Conservation (phyloP, 2,797 vertebrate species). For the Luscinia megarhynchos region DNA sequence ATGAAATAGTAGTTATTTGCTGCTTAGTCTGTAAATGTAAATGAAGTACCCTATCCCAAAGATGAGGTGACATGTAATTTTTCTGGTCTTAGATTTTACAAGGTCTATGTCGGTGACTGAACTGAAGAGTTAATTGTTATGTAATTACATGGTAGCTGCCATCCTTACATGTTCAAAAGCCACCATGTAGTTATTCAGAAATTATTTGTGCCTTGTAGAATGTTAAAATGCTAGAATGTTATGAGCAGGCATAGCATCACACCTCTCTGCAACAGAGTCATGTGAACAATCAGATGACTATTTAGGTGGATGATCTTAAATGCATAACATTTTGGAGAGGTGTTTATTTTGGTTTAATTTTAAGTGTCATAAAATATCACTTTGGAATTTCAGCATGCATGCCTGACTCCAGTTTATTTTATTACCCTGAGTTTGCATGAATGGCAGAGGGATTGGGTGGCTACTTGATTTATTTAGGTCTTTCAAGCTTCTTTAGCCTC, state of each 20-base stretch:
- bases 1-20: background rate
- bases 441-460: conserved; percentile 21
- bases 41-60: background rate
- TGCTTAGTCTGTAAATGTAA: background rate
- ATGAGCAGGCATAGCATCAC: background rate
- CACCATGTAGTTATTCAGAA: background rate
- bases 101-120: background rate
- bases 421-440: background rate
- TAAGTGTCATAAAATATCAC: background rate
- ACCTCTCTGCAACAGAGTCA: background rate
- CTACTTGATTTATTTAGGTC: conserved; percentile 40
- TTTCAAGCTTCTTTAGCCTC: conserved; percentile 44
- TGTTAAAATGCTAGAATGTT: background rate
- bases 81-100: conserved; percentile 1
- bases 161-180: background rate
- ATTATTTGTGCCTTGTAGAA: conserved; percentile 49
- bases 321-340: background rate
- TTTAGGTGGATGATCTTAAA: background rate
- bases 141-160: background rate
- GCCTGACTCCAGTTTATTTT: conserved; percentile 17
- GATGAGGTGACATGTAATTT: background rate
- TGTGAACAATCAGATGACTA: background rate
- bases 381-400: conserved; percentile 4
- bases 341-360: conserved; percentile 33
- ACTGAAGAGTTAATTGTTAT: background rate